A percentile compares a stretch with the other conserved stretches of the same genome.
Evolutionary conservation across 2,113 vertebrate genomes (phyloP).

Genomic region (Dicerorhinus sumatrensis): DNA sequence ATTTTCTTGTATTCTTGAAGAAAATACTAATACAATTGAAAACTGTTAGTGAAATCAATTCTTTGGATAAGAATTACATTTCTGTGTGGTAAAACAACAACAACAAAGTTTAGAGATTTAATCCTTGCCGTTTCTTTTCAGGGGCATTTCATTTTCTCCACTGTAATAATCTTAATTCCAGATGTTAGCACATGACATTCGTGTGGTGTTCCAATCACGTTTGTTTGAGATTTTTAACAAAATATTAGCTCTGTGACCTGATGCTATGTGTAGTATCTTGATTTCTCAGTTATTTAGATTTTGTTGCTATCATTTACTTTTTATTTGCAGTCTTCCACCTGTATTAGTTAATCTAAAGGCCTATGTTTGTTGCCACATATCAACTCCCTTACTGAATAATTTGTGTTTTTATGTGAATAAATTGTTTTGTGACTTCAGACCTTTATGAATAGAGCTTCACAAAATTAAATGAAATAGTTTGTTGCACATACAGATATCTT

Average conservation of each 20-base stretch:
- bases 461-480: constrained; percentile 34
- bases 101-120: background rate
- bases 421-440: background rate
- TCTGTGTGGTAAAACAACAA: background rate
- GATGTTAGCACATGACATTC: background rate
- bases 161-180: background rate
- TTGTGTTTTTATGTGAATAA: background rate
- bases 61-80: background rate
- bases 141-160: background rate
- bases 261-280: background rate
- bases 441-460: constrained; percentile 39
- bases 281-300: background rate
- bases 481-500: background rate
- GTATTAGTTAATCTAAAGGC: background rate
- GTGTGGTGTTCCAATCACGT: background rate
- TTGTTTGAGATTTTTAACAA: background rate
- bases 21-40: background rate
- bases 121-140: background rate
- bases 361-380: constrained; percentile 27
- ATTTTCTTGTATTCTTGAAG: constrained; percentile 32
- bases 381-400: background rate
- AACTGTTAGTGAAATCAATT: background rate
- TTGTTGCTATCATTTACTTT: constrained; percentile 27
- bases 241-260: background rate
- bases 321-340: background rate